A percentile compares a stretch with the other conserved stretches of the same genome.
Evolutionary conservation across 2,888 invertebrate genomes (phyloP).

Genomic region (Kryphioiulus occultus): DNA sequence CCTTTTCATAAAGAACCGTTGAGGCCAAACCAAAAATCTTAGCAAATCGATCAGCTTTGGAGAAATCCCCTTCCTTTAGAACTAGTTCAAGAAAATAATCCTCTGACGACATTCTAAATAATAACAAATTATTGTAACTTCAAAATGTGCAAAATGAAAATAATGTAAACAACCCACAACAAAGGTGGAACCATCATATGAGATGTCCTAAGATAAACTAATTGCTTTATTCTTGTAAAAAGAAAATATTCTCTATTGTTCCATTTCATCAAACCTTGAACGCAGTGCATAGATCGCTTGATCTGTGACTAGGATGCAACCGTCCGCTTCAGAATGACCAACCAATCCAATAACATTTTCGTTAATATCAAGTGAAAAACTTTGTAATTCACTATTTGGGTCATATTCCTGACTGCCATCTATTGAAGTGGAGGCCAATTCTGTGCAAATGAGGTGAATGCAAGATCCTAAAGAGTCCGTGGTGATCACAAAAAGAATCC

Average conservation of each 20-base stretch:
- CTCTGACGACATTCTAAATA: conserved; percentile 52
- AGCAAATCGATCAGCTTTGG: conserved; percentile 69
- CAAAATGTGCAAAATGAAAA: no score
- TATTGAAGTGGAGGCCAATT: conserved; percentile 66
- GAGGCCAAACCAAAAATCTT: conserved; percentile 71
- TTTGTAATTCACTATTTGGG: conserved; percentile 33
- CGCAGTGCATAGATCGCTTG: conserved; percentile 69
- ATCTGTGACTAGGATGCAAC: conserved; percentile 70
- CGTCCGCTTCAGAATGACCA: conserved; percentile 60
- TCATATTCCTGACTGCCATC: conserved; percentile 53
- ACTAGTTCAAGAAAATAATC: conserved; percentile 67
- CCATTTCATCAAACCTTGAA: conserved; percentile 31
- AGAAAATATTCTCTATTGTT: neutral
- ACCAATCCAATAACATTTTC: conserved; percentile 55
- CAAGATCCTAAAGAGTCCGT: conserved; percentile 62
- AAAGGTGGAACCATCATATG: no score
- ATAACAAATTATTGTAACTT: neutral
- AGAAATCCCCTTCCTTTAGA: conserved; percentile 67
- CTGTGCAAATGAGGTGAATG: conserved; percentile 68
- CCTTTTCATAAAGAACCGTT: conserved; percentile 74
- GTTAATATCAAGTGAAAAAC: neutral
- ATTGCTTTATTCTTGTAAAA: no score
- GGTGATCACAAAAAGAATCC: conserved; percentile 70
- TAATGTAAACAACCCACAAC: no score
- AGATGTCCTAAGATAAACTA: no score